A percentile compares a stretch with the other conserved stretches of the same genome.
Conservation (phyloP, 2,113 vertebrate genomes). For the Syngnathus scovelli region DNA sequence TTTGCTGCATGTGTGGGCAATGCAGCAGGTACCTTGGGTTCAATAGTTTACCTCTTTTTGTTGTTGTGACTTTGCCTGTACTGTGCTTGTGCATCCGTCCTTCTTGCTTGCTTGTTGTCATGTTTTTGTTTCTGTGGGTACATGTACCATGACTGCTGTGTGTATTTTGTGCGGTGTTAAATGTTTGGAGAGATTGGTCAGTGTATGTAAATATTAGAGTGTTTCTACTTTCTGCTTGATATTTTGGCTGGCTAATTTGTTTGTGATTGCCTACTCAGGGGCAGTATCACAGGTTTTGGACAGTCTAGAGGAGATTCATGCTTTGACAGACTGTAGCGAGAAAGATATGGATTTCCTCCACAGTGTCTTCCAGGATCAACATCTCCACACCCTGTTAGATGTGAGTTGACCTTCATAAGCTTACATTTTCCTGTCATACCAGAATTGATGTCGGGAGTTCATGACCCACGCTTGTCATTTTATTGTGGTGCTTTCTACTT, state of each 20-base stretch:
- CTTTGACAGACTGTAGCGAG: slow-evolving; percentile 98
- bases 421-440: neutral
- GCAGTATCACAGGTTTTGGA: slow-evolving; percentile 98
- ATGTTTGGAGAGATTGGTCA: slow-evolving; percentile 33
- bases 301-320: slow-evolving; percentile 98
- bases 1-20: slow-evolving; percentile 66
- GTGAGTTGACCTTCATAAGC: slow-evolving; percentile 70
- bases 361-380: slow-evolving; percentile 98
- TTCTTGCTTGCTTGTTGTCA: slow-evolving; percentile 33
- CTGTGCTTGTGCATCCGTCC: slow-evolving; percentile 4
- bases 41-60: slow-evolving; percentile 24
- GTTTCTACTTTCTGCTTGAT: neutral
- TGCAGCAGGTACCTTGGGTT: slow-evolving; percentile 66
- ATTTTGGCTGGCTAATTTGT: slow-evolving; percentile 1
- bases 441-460: neutral
- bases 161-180: slow-evolving; percentile 26
- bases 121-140: slow-evolving; percentile 14
- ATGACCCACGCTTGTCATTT: neutral
- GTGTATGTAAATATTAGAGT: slow-evolving; percentile 9
- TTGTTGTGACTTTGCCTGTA: slow-evolving; percentile 22
- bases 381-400: slow-evolving; percentile 96
- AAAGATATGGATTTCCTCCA: slow-evolving; percentile 99
- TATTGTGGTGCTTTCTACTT: slow-evolving; percentile 13
- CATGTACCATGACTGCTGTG: slow-evolving; percentile 31
- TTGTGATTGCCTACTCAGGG: slow-evolving; percentile 59